A percentile compares a stretch with the other conserved stretches of the same genome.
These are phyloP conservation scores for Galerucella calmariensis DNA, from an alignment of 2,888 invertebrate genomes.

Conservation along the genomic window DNA sequence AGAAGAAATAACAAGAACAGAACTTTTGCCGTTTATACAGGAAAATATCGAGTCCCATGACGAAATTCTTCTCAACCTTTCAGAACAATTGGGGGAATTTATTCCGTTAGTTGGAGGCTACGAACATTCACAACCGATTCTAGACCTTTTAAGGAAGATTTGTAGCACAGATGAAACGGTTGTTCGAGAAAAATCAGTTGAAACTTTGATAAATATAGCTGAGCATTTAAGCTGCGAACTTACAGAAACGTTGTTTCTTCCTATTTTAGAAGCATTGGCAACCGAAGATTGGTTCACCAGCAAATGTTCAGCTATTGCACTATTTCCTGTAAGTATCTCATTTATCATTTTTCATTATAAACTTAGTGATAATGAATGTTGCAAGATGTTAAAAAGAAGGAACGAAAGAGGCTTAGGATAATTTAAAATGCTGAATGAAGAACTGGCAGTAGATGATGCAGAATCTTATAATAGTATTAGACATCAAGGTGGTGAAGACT, in stretches of 20 bases:
- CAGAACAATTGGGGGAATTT: conserved; percentile 57
- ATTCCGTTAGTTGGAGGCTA: conserved; percentile 58
- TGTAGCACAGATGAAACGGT: conserved; percentile 57
- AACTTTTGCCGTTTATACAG: conserved; percentile 56
- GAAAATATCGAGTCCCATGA: conserved; percentile 57
- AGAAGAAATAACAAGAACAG: conserved; percentile 53
- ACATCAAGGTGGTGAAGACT: too few species aligned
- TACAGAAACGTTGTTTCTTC: conserved; percentile 52
- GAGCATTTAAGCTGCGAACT: conserved; percentile 49
- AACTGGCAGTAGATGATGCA: too few species aligned
- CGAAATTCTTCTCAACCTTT: conserved; percentile 56
- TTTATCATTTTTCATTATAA: too few species aligned
- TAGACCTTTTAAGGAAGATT: conserved; percentile 57
- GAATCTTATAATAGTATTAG: too few species aligned
- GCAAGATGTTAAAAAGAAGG: too few species aligned
- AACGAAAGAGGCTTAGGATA: too few species aligned
- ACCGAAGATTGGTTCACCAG: conserved; percentile 56
- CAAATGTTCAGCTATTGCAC: conserved; percentile 54
- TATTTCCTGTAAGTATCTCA: conserved; percentile 51
- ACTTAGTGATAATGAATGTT: too few species aligned
- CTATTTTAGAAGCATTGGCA: conserved; percentile 52
- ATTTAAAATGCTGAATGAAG: too few species aligned
- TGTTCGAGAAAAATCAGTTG: conserved; percentile 56
- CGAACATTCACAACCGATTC: conserved; percentile 53
- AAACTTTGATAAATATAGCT: conserved; percentile 53